Percentiles rank a stretch among this genome's conserved stretches.
Conservation (phyloP, 1,140 invertebrate genomes). For the Drosophila obscura region DNA sequence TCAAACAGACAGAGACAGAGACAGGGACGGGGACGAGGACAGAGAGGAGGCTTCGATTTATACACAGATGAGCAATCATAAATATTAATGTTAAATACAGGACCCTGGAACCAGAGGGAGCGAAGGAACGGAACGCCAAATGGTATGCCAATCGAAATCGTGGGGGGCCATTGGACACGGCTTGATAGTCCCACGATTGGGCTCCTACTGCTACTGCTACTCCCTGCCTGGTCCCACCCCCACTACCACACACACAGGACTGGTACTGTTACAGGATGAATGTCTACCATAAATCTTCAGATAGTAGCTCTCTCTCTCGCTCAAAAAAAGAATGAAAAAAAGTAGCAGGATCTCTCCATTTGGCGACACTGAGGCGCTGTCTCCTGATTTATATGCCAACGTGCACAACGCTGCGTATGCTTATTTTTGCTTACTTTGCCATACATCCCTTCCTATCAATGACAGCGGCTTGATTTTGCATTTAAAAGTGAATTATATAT, state of each 20-base stretch:
- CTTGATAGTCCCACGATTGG: constrained; percentile 19
- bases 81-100: constrained; percentile 79
- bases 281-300: constrained; percentile 65
- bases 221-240: too few relatives aligned
- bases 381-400: constrained; percentile 73
- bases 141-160: constrained; percentile 44
- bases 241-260: too few relatives aligned
- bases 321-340: neutral
- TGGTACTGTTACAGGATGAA: constrained; percentile 11
- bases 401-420: constrained; percentile 75
- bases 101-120: neutral
- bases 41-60: constrained; percentile 47
- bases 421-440: constrained; percentile 36
- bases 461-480: constrained; percentile 73
- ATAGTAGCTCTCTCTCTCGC: neutral
- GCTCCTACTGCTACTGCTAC: too few relatives aligned
- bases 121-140: constrained; percentile 9
- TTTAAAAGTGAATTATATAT: constrained; percentile 79
- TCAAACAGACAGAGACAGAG: neutral
- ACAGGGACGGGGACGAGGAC: neutral
- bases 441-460: constrained; percentile 51
- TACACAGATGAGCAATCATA: constrained; percentile 76
- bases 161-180: constrained; percentile 33
- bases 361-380: constrained; percentile 51
- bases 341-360: constrained; percentile 24